Evolutionary conservation across 1,140 invertebrate genomes (phyloP).

Genomic region (Zaprionus ornatus): DNA sequence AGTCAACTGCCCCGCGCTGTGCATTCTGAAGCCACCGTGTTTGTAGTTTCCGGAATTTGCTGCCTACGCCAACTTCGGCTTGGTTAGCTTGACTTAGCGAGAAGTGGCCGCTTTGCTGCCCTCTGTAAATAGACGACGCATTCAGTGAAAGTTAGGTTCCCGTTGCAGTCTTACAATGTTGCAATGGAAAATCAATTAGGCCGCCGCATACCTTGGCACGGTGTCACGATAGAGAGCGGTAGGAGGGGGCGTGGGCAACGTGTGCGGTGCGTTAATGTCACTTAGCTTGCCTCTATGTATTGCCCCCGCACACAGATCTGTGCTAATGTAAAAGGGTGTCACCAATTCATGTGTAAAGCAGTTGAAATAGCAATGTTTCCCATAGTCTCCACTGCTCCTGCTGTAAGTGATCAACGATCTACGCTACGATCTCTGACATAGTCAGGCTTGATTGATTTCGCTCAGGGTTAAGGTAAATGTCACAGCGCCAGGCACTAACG

Average conservation of each 20-base stretch:
- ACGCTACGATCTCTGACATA: constrained; percentile 8
- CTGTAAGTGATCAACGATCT: constrained; percentile 30
- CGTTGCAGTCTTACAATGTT: background rate
- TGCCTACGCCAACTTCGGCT: background rate
- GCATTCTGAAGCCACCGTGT: background rate
- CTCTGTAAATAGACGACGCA: constrained; percentile 4
- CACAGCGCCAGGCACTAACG: constrained; percentile 53
- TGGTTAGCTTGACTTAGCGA: background rate
- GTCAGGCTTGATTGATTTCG: constrained; percentile 76
- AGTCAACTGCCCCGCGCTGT: background rate
- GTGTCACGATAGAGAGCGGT: background rate
- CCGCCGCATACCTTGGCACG: constrained; percentile 11
- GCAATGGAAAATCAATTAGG: constrained; percentile 45
- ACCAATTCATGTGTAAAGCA: background rate
- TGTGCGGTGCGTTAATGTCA: background rate
- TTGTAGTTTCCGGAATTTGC: constrained; percentile 12
- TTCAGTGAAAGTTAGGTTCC: constrained; percentile 44
- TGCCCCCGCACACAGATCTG: background rate
- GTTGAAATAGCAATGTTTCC: background rate
- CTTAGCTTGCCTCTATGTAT: background rate
- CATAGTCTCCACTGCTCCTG: background rate
- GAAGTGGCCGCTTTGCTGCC: background rate
- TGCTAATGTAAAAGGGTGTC: constrained; percentile 7
- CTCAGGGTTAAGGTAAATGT: constrained; percentile 80
- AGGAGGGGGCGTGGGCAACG: constrained; percentile 14